These are phyloP conservation scores for Microtus montanus DNA, from an alignment of 2,113 vertebrate genomes.

Conservation along the genomic window DNA sequence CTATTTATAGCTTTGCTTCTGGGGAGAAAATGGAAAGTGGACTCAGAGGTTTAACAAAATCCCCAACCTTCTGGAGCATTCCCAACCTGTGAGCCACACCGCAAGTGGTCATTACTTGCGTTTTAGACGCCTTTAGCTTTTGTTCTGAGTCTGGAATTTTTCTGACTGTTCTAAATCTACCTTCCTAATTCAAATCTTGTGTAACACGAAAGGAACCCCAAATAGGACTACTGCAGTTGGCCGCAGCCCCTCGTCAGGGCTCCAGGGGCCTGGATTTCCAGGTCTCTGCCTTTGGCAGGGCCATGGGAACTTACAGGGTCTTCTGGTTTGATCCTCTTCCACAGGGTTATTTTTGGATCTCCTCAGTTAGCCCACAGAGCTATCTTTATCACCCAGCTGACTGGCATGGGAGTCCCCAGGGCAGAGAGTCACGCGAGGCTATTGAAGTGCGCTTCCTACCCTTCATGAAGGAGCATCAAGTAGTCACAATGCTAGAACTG, in stretches of 20 bases:
- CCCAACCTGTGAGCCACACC: conserved; percentile 16
- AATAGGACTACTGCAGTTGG: background rate
- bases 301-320: background rate
- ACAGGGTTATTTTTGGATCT: conserved; percentile 63
- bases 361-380: conserved; percentile 61
- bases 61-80: background rate
- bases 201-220: background rate
- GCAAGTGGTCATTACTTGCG: conserved; percentile 11
- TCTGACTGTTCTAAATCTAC: conserved; percentile 45
- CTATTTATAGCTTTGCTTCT: conserved; percentile 37
- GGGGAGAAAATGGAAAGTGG: conserved; percentile 39
- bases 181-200: conserved; percentile 12
- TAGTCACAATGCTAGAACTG: conserved; percentile 36
- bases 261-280: background rate
- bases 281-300: background rate
- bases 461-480: conserved; percentile 58
- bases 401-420: conserved; percentile 71
- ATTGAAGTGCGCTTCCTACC: conserved; percentile 60
- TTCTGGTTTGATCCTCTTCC: conserved; percentile 37
- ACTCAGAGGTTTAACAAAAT: conserved; percentile 47
- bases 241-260: background rate
- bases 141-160: conserved; percentile 45
- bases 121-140: conserved; percentile 54
- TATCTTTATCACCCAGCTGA: conserved; percentile 77
- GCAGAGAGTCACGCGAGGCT: conserved; percentile 56